Evolutionary conservation across 2,888 invertebrate genomes (phyloP).

Genomic region (Dryadula phaetusa): DNA sequence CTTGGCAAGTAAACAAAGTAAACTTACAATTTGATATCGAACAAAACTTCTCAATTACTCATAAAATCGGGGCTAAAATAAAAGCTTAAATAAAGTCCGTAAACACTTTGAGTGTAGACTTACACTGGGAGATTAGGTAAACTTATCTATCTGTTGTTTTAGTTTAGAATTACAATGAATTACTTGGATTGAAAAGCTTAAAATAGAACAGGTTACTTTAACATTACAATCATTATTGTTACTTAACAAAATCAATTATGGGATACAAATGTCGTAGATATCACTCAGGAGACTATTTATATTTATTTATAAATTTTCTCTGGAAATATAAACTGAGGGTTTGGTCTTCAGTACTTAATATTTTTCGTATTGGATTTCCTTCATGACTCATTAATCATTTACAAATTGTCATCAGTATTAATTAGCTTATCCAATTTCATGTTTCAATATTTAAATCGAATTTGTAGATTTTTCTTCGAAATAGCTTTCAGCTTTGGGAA

Average conservation of each 20-base stretch:
- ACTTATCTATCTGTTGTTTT: slow-evolving; percentile 15
- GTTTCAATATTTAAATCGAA: background rate
- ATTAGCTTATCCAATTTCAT: background rate
- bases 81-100: slow-evolving; percentile 27
- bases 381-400: background rate
- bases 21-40: slow-evolving; percentile 16
- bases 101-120: slow-evolving; percentile 23
- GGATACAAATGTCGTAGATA: no score
- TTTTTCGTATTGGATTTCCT: background rate
- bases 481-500: slow-evolving; percentile 5
- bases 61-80: slow-evolving; percentile 29
- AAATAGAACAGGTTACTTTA: background rate
- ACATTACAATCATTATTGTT: background rate
- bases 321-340: background rate
- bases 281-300: background rate
- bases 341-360: background rate
- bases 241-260: background rate
- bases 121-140: slow-evolving; percentile 11
- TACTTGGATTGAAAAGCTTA: background rate
- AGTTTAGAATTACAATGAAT: slow-evolving; percentile 19
- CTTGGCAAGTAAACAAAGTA: slow-evolving; percentile 11
- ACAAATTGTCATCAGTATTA: background rate
- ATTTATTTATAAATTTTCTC: background rate
- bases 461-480: background rate
- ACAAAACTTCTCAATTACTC: slow-evolving; percentile 23